Base-by-base conservation (phyloP, 2,888 invertebrate genomes). In the Philereme vetulata region DNA sequence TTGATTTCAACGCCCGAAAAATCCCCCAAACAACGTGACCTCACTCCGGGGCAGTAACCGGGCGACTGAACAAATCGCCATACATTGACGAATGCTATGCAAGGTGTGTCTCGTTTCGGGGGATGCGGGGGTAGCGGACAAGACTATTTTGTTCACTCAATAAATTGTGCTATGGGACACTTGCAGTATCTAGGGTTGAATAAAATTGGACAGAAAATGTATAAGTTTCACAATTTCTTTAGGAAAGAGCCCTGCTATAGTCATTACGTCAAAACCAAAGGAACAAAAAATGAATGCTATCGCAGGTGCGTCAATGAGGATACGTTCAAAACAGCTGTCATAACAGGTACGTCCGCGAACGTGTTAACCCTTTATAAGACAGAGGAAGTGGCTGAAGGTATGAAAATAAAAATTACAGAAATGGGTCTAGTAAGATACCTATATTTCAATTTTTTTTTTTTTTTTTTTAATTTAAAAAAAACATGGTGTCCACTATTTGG, bases 21-120 rank as follows among this genome's bases (percentile, higher is more conserved):
- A 9, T 9, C 40, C 8, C 4, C 9, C 3, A 9, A 8, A 9
- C n/a, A 8, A 35, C 21, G 10, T 4, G 10, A n/a, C 48, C 11
- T 10, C 48, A 48, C 48, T 48, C 48, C 35, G 35, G 48, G 35
- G 48, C 48, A 48, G 7, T 48, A 48, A 48, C 48, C 33, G 46
- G 46, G 38, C 33, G 10, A 46, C 36, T 51, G 35, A 21, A 33
- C 42, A 50, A 42, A 42, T 50, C n/a, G 21, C 21, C 21, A 50
- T 40, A 42, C 40, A 50, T 32, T 21, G 50, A 9, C 38, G 40
- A 21, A 10, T 40, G 50, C 48, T 48, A 48, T 35, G 11, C 6
- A 48, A 48, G 48, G 34, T n/a, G 48, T 48, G 48, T 33, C 33
- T 35, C 48, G 4, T 48, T 10, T 5, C 35, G 40, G 9, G 40